Conservation (phyloP, 2,888 invertebrate species). For the Drosophila stalkeri region DNA sequence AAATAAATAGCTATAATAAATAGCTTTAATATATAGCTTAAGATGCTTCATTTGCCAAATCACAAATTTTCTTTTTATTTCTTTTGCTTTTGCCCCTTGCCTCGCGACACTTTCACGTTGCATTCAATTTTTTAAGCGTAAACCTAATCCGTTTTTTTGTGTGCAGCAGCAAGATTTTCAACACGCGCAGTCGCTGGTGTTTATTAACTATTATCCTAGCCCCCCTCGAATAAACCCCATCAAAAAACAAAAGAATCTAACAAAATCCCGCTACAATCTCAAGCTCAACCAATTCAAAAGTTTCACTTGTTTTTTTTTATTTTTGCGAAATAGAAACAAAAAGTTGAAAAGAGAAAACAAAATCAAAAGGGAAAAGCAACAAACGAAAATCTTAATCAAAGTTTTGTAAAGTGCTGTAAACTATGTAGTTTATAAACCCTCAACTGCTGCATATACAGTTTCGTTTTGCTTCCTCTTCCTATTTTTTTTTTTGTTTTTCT, state of each 20-base stretch:
- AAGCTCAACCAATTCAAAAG: conserved; percentile 73
- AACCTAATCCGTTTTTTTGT: conserved; percentile 16
- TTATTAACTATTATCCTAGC: conserved; percentile 41
- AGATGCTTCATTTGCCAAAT: neutral
- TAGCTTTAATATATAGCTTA: neutral
- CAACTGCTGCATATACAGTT: conserved; percentile 2
- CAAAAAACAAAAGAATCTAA: conserved; percentile 35
- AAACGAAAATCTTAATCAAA: conserved; percentile 79
- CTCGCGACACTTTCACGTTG: neutral
- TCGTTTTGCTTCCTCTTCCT: conserved; percentile 21
- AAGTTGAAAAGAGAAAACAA: conserved; percentile 42
- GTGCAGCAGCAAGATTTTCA: conserved; percentile 17
- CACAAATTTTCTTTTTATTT: neutral
- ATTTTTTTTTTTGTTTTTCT: neutral
- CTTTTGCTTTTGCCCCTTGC: neutral
- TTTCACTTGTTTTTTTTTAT: conserved; percentile 7
- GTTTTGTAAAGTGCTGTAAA: conserved; percentile 79
- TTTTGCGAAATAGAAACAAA: conserved; percentile 16
- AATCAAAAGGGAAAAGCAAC: conserved; percentile 50
- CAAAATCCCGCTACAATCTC: conserved; percentile 44
- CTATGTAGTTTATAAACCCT: conserved; percentile 69
- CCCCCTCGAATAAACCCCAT: neutral
- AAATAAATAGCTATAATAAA: no score
- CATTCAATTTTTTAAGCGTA: neutral
- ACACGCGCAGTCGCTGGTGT: conserved; percentile 11